These are phyloP conservation scores for Bhutanitis thaidina DNA, from an alignment of 2,888 invertebrate species.

Conservation along the genomic window DNA sequence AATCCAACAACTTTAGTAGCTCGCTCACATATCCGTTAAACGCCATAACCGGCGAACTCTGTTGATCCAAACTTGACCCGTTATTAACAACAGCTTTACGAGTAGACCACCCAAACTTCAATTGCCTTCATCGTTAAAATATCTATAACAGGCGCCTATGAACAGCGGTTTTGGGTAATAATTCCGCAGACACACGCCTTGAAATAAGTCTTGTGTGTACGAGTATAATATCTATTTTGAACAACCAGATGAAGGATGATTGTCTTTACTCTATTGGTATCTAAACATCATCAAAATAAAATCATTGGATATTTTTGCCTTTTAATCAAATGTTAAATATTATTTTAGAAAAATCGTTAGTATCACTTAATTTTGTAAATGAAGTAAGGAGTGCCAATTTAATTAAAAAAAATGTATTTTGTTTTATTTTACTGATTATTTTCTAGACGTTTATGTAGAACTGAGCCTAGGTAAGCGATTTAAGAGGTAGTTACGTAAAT, in stretches of 20 bases:
- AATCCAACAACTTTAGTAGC: conserved; percentile 11
- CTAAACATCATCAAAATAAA: not conserved
- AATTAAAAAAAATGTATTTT: no score
- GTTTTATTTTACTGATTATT: no score
- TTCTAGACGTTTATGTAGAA: no score
- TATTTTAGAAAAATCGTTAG: no score
- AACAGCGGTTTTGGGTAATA: conserved; percentile 31
- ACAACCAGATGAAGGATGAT: not conserved
- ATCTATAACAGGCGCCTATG: conserved; percentile 30
- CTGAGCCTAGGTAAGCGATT: no score
- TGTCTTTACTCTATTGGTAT: conserved; percentile 2
- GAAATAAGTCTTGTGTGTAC: conserved; percentile 16
- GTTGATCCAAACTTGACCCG: conserved; percentile 25
- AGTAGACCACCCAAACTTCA: conserved; percentile 35
- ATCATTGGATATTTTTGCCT: no score
- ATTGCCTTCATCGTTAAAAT: conserved; percentile 34
- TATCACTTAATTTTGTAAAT: no score
- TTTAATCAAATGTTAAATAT: no score
- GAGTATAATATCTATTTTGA: conserved; percentile 15
- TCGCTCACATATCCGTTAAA: conserved; percentile 15
- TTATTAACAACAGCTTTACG: conserved; percentile 27
- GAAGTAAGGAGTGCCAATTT: no score
- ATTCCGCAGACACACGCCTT: conserved; percentile 21
- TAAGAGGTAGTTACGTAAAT: no score
- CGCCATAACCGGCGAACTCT: not conserved